Evolutionary conservation across 2,888 invertebrate species (phyloP), one percentile per base, ranked within the genome.

Genomic region (Parasteatoda lunata): DNA sequence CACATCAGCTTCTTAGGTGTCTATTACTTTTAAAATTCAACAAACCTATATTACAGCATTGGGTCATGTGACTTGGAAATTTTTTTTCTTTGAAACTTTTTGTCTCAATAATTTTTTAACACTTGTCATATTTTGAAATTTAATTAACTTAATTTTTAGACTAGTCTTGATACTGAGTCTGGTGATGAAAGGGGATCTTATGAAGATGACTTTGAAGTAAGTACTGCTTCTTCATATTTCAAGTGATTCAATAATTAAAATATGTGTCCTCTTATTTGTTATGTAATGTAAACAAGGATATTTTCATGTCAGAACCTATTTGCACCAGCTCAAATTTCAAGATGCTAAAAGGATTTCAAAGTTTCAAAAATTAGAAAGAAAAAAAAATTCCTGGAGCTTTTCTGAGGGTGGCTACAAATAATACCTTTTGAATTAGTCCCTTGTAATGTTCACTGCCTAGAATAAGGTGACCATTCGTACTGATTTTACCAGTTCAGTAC

Each of bases 141-240:
- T 45, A 11, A 13, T 64, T 48, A 76, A 30, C 48, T 13, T n/a
- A 8, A 70, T 47, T 79, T 79, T 47, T 51, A 84, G 83, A 13
- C 15, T 47, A 77, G 52, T 77, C 51, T 84, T 47, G 47, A 71
- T 70, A 65, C 45, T 49, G 71, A 77, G 54, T 84, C 71, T 48
- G 85, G 80, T 76, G 76, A 80, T 72, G 85, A 86, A 47, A 86
- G 68, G 72, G 59, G 52, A 45, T 86, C 85, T 45, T 86, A 86
- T 80, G 85, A 86, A 72, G 85, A 86, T 52, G 85, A 86, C 65
- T 86, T 86, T 86, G 85, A 86, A 66, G 85, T 86, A 45, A 51
- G 69, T 78, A n/a, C 13, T 13, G 47, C 65, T 75, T 75, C 30
- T 0, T 15, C 9, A 15, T 68, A 8, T 0, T 11, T 15, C 13